These are phyloP conservation scores for Crotalus horridus DNA, from an alignment of 2,113 vertebrate genomes.

Conservation along the genomic window DNA sequence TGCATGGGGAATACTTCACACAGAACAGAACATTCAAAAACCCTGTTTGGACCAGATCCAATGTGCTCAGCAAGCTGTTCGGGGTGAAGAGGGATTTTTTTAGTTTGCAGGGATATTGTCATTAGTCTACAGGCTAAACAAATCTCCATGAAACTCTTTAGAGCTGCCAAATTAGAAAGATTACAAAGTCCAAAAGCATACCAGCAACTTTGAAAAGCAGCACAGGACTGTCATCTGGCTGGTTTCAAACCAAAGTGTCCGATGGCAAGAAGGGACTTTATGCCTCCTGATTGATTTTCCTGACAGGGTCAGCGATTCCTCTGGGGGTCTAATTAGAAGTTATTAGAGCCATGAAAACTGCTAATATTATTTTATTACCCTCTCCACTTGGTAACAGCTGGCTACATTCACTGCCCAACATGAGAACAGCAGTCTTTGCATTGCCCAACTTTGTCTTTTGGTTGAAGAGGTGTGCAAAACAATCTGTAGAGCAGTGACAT, in stretches of 20 bases:
- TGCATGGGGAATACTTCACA: neutral
- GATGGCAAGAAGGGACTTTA: neutral
- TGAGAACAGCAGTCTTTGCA: neutral
- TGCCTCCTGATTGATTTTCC: neutral
- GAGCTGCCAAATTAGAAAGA: neutral
- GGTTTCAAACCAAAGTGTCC: neutral
- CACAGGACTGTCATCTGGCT: neutral
- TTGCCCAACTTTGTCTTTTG: neutral
- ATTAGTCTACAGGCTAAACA: neutral
- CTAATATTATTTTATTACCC: neutral
- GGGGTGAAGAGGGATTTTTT: slow-evolving; percentile 21
- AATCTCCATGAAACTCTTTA: neutral
- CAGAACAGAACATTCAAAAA: neutral
- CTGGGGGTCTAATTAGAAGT: slow-evolving; percentile 5
- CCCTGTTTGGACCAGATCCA: slow-evolving; percentile 17
- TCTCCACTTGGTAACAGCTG: neutral
- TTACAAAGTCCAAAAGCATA: neutral
- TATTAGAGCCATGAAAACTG: neutral
- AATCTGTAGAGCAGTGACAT: neutral
- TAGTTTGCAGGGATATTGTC: neutral
- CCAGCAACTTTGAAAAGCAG: neutral
- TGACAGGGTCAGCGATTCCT: neutral
- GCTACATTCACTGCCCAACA: neutral
- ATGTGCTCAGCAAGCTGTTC: neutral
- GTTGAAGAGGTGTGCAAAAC: neutral